Conservation (phyloP, 2,888 invertebrate genomes). For the Microplitis manilae region DNA sequence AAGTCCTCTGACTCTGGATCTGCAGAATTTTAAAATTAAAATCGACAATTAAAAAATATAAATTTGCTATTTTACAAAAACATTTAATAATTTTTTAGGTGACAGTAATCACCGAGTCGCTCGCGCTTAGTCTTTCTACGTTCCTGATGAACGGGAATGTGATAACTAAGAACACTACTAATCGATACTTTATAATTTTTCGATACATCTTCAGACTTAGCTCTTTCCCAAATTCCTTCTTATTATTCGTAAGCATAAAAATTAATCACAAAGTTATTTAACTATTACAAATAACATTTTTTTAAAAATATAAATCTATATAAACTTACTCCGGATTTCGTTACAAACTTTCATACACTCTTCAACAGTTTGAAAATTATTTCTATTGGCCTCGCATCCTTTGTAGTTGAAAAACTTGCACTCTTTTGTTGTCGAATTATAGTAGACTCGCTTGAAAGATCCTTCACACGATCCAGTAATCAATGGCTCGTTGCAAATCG, state of each 20-base stretch:
- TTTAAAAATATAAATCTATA: neutral
- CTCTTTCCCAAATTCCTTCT: slow-evolving; percentile 14
- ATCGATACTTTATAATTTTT: slow-evolving; percentile 67
- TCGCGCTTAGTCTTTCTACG: slow-evolving; percentile 63
- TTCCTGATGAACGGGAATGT: slow-evolving; percentile 62
- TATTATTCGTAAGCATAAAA: slow-evolving; percentile 56
- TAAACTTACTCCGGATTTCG: slow-evolving; percentile 72
- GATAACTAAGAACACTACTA: slow-evolving; percentile 68
- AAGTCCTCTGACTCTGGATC: slow-evolving; percentile 52
- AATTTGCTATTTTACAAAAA: neutral
- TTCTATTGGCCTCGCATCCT: slow-evolving; percentile 91
- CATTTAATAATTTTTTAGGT: slow-evolving; percentile 2
- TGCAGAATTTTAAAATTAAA: slow-evolving; percentile 11
- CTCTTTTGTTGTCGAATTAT: slow-evolving; percentile 78
- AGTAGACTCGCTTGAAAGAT: slow-evolving; percentile 73
- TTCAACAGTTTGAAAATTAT: slow-evolving; percentile 85
- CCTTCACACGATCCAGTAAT: slow-evolving; percentile 56
- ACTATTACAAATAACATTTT: slow-evolving; percentile 8
- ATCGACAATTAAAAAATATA: slow-evolving; percentile 7
- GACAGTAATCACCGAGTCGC: slow-evolving; percentile 61
- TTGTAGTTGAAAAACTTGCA: slow-evolving; percentile 91
- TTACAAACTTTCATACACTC: slow-evolving; percentile 80
- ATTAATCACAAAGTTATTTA: slow-evolving; percentile 21
- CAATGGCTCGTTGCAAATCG: slow-evolving; percentile 65
- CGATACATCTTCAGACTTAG: slow-evolving; percentile 47